Conservation (phyloP, 2,113 vertebrate genomes). For the Hydrochoerus hydrochaeris region DNA sequence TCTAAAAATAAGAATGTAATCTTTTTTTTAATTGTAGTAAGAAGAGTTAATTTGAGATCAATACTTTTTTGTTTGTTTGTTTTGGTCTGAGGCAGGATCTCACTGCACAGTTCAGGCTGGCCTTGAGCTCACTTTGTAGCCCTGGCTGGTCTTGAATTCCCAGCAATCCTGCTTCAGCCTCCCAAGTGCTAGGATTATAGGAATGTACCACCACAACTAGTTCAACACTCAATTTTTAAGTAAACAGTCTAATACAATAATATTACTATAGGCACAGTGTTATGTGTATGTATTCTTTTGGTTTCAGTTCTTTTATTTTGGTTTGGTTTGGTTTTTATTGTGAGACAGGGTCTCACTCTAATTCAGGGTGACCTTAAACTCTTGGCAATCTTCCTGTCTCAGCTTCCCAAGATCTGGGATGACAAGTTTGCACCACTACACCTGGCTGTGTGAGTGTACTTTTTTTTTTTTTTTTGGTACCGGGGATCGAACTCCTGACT, state of each 20-base stretch:
- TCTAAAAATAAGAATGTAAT: neutral
- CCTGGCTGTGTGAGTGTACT: neutral
- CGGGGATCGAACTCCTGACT: too few species aligned
- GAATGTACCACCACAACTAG: too few species aligned
- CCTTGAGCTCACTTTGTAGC: too few species aligned
- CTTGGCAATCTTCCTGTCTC: neutral
- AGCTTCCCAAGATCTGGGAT: neutral
- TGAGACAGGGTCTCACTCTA: neutral
- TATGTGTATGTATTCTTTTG: neutral
- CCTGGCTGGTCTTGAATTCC: too few species aligned
- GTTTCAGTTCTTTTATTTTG: neutral
- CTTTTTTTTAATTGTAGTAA: constrained; percentile 38
- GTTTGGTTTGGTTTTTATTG: neutral
- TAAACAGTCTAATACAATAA: neutral
- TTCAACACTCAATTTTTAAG: neutral
- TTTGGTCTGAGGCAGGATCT: too few species aligned
- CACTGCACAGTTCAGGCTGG: too few species aligned
- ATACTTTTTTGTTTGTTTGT: neutral
- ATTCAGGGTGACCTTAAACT: neutral
- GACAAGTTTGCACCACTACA: neutral
- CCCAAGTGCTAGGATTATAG: too few species aligned
- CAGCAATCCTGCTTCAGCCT: too few species aligned
- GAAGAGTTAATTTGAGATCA: neutral
- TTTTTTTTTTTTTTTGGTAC: neutral
- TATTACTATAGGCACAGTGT: neutral